These are phyloP conservation scores for Syngnathus rostellatus DNA, from an alignment of 2,797 vertebrate species.

Conservation along the genomic window DNA sequence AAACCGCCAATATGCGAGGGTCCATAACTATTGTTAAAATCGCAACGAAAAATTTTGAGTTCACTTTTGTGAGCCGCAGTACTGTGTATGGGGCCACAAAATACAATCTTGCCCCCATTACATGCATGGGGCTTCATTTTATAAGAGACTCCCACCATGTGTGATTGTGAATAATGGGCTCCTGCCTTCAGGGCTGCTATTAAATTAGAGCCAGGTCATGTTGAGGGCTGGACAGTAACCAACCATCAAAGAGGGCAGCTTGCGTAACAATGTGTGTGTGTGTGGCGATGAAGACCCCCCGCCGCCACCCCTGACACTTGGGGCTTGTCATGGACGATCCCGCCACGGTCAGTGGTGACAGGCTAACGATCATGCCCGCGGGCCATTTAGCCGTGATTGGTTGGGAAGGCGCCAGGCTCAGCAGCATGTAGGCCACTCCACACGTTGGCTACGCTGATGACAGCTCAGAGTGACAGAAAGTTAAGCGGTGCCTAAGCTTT, in stretches of 20 bases:
- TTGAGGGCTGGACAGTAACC: slow-evolving; percentile 21
- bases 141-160: slow-evolving; percentile 1
- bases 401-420: slow-evolving; percentile 22
- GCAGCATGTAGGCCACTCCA: slow-evolving; percentile 43
- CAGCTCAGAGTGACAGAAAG: neutral
- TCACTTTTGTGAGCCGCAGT: neutral
- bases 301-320: slow-evolving; percentile 26
- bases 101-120: neutral
- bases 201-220: slow-evolving; percentile 17
- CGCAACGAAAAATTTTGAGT: neutral
- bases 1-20: too few relatives aligned
- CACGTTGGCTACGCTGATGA: slow-evolving; percentile 4
- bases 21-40: neutral
- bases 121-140: neutral
- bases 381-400: slow-evolving; percentile 27
- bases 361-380: slow-evolving; percentile 45
- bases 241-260: slow-evolving; percentile 27
- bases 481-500: too few relatives aligned
- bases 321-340: slow-evolving; percentile 49
- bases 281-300: slow-evolving; percentile 21
- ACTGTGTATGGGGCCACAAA: neutral
- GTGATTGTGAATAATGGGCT: slow-evolving; percentile 22
- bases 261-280: slow-evolving; percentile 37
- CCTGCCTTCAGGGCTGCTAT: slow-evolving; percentile 25
- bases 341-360: slow-evolving; percentile 49